phyloP scores from a whole-genome alignment of 2,113 vertebrate genomes.

The Rhodinocichla rosea region DNA sequence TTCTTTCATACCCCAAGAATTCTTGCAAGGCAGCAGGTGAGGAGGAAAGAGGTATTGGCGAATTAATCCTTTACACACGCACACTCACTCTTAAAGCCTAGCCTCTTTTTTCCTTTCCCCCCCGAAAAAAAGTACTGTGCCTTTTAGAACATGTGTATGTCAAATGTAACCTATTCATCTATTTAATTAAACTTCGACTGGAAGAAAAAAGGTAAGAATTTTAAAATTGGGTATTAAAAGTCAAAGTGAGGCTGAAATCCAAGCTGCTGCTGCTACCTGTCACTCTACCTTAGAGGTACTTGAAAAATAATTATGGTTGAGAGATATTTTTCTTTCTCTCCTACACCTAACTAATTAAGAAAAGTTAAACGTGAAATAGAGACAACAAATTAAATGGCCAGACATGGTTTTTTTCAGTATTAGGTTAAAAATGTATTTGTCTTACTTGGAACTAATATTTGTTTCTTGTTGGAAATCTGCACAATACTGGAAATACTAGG shows the following conservation, averaged over 20 bases:
- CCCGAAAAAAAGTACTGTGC: fast-evolving
- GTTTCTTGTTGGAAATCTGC: background rate
- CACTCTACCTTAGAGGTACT: background rate
- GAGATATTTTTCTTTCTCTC: background rate
- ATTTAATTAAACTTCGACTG: background rate
- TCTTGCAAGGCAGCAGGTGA: background rate
- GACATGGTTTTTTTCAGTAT: background rate
- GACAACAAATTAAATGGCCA: background rate
- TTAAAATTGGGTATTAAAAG: background rate
- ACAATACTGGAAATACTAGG: background rate
- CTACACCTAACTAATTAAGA: background rate
- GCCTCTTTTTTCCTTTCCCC: background rate
- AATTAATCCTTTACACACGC: background rate
- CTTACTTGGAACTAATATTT: background rate
- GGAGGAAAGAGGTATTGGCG: fast-evolving
- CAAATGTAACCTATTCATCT: background rate
- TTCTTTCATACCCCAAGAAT: background rate
- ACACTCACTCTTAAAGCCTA: background rate
- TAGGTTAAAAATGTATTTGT: background rate
- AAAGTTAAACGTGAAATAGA: background rate
- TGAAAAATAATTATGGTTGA: background rate
- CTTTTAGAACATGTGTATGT: background rate
- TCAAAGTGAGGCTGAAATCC: background rate
- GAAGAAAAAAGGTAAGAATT: background rate
- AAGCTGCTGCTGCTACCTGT: background rate